phyloP scores from a whole-genome alignment of 2,888 invertebrate genomes.

The Lepidonotus clava region DNA sequence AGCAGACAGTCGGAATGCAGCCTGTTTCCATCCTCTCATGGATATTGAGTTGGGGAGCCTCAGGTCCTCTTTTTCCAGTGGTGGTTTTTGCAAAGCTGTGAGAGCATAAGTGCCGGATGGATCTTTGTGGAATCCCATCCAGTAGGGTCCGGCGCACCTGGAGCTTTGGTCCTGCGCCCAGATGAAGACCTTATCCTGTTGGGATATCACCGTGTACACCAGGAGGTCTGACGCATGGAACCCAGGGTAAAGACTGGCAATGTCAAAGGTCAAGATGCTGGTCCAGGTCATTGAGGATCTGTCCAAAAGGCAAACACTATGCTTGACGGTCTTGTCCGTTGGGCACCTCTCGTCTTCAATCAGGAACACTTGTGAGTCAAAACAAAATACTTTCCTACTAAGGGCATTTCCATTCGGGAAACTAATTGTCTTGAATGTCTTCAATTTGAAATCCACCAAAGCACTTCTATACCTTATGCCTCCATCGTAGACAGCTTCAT shows the following conservation, averaged over 20 bases:
- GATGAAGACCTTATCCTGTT: not conserved
- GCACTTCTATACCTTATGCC: not conserved
- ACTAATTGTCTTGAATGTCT: not conserved
- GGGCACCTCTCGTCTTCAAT: not conserved
- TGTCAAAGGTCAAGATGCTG: not conserved
- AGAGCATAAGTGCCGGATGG: not conserved
- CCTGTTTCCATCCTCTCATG: constrained; percentile 17
- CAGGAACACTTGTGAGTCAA: not conserved
- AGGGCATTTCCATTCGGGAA: not conserved
- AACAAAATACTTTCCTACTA: not conserved
- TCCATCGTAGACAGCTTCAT: constrained; percentile 25
- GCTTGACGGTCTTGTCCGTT: not conserved
- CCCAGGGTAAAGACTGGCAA: not conserved
- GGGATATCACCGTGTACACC: not conserved
- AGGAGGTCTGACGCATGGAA: not conserved
- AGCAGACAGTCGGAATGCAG: constrained; percentile 7
- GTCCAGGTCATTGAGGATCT: not conserved
- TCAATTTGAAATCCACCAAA: not conserved
- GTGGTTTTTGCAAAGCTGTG: not conserved
- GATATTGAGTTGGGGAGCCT: constrained; percentile 2
- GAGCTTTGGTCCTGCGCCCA: constrained; percentile 11
- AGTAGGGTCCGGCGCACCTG: not conserved
- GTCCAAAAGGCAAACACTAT: not conserved
- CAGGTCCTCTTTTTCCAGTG: not conserved
- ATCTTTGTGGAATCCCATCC: not conserved